These are phyloP conservation scores for Chaetorhynchus papuensis DNA, from an alignment of 2,113 vertebrate species.

Conservation along the genomic window DNA sequence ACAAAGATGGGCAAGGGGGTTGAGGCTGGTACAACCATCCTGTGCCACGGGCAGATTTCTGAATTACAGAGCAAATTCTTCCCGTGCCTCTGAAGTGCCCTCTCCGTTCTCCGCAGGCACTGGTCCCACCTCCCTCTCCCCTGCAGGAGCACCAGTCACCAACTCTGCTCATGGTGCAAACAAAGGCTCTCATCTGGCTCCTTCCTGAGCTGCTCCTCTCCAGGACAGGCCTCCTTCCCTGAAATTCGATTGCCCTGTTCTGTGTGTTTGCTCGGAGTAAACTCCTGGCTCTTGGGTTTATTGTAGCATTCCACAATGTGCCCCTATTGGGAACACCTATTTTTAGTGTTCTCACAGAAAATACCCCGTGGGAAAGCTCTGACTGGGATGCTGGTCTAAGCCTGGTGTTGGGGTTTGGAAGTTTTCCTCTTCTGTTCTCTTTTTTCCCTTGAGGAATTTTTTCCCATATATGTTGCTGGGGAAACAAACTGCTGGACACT, in stretches of 20 bases:
- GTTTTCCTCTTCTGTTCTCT: no score
- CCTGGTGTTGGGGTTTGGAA: no score
- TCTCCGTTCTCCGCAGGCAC: not conserved
- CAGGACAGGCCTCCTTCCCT: not conserved
- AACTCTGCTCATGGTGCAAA: not conserved
- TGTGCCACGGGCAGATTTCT: not conserved
- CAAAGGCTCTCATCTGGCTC: not conserved
- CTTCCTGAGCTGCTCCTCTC: not conserved
- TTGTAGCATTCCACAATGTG: not conserved
- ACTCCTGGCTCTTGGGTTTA: not conserved
- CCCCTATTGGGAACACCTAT: not conserved
- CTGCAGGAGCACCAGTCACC: not conserved
- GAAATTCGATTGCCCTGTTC: not conserved
- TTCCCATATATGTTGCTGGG: no score
- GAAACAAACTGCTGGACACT: no score
- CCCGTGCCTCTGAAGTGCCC: not conserved
- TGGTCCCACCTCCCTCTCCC: not conserved
- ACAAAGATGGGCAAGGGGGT: not conserved
- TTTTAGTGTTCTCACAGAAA: not conserved
- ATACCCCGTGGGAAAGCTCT: not conserved
- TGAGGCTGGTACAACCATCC: no score
- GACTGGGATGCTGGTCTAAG: not conserved
- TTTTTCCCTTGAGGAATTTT: no score
- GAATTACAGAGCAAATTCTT: not conserved
- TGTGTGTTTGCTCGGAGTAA: not conserved